Percentiles rank a stretch among this genome's conserved stretches.
These are phyloP conservation scores for Heliothis peltigera DNA, from an alignment of 2,888 invertebrate genomes.

Conservation along the genomic window DNA sequence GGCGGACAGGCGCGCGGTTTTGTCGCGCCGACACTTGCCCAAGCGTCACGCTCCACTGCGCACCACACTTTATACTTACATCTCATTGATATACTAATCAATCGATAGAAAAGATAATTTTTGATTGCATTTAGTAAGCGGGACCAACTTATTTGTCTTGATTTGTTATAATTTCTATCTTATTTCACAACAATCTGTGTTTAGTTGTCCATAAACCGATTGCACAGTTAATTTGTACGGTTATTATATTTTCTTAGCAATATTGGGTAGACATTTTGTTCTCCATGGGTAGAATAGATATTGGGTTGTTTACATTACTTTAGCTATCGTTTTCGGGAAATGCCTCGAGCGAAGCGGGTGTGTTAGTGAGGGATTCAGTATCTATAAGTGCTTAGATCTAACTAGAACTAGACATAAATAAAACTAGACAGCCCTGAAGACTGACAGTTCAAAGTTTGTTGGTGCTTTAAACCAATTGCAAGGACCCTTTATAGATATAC, in stretches of 20 bases:
- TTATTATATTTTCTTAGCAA: not conserved
- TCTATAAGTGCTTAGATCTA: too few relatives aligned
- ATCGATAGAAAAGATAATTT: slow-evolving; percentile 14
- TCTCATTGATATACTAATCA: slow-evolving; percentile 58
- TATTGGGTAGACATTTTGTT: too few relatives aligned
- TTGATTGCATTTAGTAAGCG: not conserved
- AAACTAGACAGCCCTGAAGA: too few relatives aligned
- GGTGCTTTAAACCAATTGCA: too few relatives aligned
- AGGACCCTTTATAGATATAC: too few relatives aligned
- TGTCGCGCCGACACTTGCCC: slow-evolving; percentile 80
- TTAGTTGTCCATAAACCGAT: slow-evolving; percentile 22
- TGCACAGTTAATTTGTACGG: slow-evolving; percentile 4
- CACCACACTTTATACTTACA: slow-evolving; percentile 47
- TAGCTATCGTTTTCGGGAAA: too few relatives aligned
- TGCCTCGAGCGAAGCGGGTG: too few relatives aligned
- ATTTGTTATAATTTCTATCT: slow-evolving; percentile 9
- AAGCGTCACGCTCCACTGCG: slow-evolving; percentile 73
- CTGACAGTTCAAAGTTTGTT: too few relatives aligned
- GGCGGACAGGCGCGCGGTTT: slow-evolving; percentile 78
- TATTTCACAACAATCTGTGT: slow-evolving; percentile 20
- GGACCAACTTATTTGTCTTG: not conserved
- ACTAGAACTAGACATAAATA: too few relatives aligned
- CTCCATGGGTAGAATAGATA: too few relatives aligned
- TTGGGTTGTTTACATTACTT: too few relatives aligned
- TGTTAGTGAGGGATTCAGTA: too few relatives aligned